These are phyloP conservation scores for Drosophila ogumai DNA, from an alignment of 1,140 invertebrate genomes.

Conservation along the genomic window DNA sequence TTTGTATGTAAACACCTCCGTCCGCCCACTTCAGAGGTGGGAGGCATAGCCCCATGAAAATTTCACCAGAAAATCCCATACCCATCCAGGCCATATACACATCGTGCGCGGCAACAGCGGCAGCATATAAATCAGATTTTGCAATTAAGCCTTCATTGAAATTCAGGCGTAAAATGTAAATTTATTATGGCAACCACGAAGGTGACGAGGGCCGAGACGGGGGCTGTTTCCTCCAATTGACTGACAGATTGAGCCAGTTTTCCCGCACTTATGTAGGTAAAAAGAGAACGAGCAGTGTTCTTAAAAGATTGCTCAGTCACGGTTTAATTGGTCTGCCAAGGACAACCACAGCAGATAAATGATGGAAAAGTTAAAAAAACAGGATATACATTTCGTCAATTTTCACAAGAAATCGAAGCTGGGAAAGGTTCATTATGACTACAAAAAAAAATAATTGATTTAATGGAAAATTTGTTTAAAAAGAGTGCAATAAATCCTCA, in stretches of 20 bases:
- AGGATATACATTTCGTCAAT: not conserved
- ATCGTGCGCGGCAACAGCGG: slow-evolving; percentile 8
- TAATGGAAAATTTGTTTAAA: not conserved
- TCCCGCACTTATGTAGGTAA: slow-evolving; percentile 1
- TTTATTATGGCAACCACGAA: slow-evolving; percentile 43
- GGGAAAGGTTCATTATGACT: not conserved
- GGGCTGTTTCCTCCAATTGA: slow-evolving; percentile 7
- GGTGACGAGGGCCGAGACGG: not conserved
- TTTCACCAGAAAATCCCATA: not conserved
- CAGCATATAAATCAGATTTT: slow-evolving; percentile 61
- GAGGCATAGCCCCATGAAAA: not conserved
- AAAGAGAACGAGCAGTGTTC: not conserved
- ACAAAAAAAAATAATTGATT: not conserved
- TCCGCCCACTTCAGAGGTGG: slow-evolving; percentile 29
- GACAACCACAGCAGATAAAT: not conserved
- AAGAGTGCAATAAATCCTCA: too few relatives aligned
- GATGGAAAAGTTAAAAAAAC: not conserved
- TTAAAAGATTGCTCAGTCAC: slow-evolving; percentile 13
- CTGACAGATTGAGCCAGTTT: slow-evolving; percentile 24
- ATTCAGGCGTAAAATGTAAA: slow-evolving; percentile 58
- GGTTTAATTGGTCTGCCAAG: slow-evolving; percentile 10
- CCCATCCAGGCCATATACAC: not conserved
- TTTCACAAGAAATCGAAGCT: not conserved
- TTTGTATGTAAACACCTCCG: slow-evolving; percentile 31
- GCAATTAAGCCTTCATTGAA: slow-evolving; percentile 67